Evolutionary conservation across 2,797 vertebrate genomes (phyloP).

Genomic region (Kryptopterus vitreolus): DNA sequence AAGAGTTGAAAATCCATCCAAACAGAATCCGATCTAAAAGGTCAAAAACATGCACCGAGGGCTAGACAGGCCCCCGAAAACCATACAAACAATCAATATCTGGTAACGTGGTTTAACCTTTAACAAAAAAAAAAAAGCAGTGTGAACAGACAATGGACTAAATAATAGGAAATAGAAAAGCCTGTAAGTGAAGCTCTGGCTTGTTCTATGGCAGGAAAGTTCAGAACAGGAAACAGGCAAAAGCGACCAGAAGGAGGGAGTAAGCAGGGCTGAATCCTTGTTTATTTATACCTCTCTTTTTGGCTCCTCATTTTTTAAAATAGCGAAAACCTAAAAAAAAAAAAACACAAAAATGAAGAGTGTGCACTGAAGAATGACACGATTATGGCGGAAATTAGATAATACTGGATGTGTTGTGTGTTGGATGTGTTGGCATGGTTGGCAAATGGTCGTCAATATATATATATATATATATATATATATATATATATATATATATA

Average conservation of each 20-base stretch:
- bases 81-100: constrained; percentile 9
- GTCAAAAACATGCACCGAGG: background rate
- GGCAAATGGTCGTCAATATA: too few relatives aligned
- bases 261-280: background rate
- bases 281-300: too few relatives aligned
- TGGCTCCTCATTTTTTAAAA: background rate
- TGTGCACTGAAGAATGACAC: background rate
- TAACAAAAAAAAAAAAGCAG: background rate
- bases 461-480: background rate
- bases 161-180: background rate
- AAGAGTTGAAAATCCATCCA: background rate
- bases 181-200: background rate
- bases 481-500: background rate
- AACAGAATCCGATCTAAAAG: background rate
- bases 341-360: background rate
- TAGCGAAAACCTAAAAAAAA: background rate
- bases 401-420: background rate
- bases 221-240: background rate
- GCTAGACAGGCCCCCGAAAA: background rate
- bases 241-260: too few relatives aligned
- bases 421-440: too few relatives aligned
- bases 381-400: background rate
- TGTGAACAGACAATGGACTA: background rate
- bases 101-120: constrained; percentile 3
- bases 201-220: background rate